These are phyloP conservation scores for Chironomus striatipennis DNA, from an alignment of 1,140 invertebrate genomes.

Conservation along the genomic window DNA sequence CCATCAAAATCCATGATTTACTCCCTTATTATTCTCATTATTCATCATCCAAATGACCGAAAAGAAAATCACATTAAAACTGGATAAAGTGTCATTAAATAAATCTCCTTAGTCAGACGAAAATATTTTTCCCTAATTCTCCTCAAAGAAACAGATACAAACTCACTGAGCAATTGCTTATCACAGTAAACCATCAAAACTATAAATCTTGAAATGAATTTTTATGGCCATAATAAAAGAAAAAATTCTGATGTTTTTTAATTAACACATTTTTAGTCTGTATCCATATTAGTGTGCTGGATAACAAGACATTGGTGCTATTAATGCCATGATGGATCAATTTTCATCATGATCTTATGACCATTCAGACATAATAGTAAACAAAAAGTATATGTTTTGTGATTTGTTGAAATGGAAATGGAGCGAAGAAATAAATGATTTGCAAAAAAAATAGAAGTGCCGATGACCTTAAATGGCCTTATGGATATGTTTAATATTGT, in stretches of 20 bases:
- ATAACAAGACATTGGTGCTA: neutral
- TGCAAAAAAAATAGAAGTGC: neutral
- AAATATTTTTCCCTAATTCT: too few relatives aligned
- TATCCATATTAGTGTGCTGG: too few relatives aligned
- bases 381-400: neutral
- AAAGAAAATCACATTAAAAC: neutral
- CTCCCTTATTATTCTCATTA: too few relatives aligned
- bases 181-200: neutral
- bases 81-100: constrained; percentile 1
- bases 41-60: neutral
- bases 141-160: neutral
- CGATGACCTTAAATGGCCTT: neutral
- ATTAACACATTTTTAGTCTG: neutral
- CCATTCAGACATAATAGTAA: neutral
- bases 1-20: too few relatives aligned
- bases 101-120: neutral
- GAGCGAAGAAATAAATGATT: neutral
- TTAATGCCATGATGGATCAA: too few relatives aligned
- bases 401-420: neutral
- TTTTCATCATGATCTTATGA: too few relatives aligned
- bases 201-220: neutral
- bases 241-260: neutral
- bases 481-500: neutral
- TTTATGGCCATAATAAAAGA: neutral
- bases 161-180: neutral